Conservation (phyloP, 1,140 invertebrate genomes). For the Achroia grisella region DNA sequence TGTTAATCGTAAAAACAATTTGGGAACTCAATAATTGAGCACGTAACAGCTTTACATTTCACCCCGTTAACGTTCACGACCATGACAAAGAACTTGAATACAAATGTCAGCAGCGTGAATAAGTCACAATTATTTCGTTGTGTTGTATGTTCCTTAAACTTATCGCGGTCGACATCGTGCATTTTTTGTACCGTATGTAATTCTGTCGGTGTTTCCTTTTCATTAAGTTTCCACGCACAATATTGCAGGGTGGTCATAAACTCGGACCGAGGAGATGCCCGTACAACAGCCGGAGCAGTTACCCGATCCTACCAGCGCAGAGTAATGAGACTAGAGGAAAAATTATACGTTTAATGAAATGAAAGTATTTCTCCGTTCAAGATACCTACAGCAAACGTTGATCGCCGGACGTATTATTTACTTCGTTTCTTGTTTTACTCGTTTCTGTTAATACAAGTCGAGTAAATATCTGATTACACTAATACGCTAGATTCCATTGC, state of each 20-base stretch:
- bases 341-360: conserved; percentile 44
- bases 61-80: too few species aligned
- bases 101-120: too few species aligned
- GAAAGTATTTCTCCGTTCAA: conserved; percentile 19
- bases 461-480: not conserved
- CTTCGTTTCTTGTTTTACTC: not conserved
- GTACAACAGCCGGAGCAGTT: conserved; percentile 7
- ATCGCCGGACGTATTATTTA: not conserved
- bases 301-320: conserved; percentile 10
- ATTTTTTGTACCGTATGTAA: conserved; percentile 20
- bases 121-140: too few species aligned
- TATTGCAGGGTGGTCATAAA: conserved; percentile 40
- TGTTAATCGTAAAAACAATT: not conserved
- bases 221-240: conserved; percentile 55
- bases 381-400: conserved; percentile 1
- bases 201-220: conserved; percentile 46
- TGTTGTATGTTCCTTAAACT: too few species aligned
- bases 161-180: not conserved
- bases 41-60: not conserved
- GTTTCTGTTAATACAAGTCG: conserved; percentile 1
- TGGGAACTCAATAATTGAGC: too few species aligned
- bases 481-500: not conserved
- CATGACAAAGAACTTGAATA: too few species aligned
- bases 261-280: conserved; percentile 24
- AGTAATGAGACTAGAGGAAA: conserved; percentile 34